These are phyloP conservation scores for Eonycteris spelaea DNA, from an alignment of 2,113 vertebrate species.

Conservation along the genomic window DNA sequence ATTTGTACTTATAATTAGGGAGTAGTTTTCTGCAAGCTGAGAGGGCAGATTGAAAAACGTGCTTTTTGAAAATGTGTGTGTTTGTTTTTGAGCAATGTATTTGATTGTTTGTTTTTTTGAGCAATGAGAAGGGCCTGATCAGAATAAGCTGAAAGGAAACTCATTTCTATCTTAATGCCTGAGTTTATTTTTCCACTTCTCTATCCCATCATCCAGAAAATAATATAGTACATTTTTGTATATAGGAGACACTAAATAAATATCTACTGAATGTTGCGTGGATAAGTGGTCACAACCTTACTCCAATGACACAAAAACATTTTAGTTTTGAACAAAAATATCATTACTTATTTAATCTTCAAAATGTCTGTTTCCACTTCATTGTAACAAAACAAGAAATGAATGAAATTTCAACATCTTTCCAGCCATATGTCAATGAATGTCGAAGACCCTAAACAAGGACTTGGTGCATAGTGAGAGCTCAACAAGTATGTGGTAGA, in stretches of 20 bases:
- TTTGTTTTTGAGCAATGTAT: neutral
- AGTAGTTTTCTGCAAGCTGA: neutral
- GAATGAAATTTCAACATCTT: neutral
- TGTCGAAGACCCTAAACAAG: neutral
- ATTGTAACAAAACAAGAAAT: neutral
- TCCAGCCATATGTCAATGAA: neutral
- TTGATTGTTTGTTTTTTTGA: neutral
- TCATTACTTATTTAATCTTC: neutral
- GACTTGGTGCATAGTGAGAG: neutral
- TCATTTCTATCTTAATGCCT: neutral
- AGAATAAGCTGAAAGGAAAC: neutral
- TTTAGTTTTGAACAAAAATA: neutral
- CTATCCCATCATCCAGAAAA: neutral
- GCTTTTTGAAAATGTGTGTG: neutral
- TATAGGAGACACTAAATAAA: neutral
- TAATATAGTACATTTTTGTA: neutral
- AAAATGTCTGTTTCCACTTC: neutral
- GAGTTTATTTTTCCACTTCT: neutral
- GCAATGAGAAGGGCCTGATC: neutral
- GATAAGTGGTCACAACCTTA: neutral
- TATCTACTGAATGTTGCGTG: neutral
- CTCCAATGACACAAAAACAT: neutral
- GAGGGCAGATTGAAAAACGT: neutral
- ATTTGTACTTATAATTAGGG: neutral
- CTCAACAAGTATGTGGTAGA: neutral